phyloP scores from a whole-genome alignment of 1,140 invertebrate genomes.

The Saccostrea glomerata region DNA sequence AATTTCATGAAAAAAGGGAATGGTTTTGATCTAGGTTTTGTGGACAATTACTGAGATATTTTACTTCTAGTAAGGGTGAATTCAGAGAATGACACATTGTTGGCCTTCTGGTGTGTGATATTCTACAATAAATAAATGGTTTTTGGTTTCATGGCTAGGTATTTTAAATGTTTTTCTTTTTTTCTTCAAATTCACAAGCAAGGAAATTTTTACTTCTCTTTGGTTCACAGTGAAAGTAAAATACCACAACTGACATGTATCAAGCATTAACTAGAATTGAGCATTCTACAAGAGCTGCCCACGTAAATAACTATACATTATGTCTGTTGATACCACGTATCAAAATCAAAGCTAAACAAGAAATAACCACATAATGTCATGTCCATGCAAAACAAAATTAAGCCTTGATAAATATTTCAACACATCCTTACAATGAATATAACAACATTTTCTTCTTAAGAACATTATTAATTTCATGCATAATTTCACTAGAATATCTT shows the following conservation, averaged over 20 bases:
- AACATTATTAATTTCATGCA: neutral
- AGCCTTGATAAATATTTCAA: neutral
- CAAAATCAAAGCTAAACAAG: neutral
- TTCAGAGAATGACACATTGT: neutral
- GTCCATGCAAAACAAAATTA: neutral
- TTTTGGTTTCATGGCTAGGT: neutral
- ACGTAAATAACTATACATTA: neutral
- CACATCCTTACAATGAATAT: neutral
- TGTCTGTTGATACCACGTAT: neutral
- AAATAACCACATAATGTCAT: neutral
- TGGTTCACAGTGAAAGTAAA: neutral
- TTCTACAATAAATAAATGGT: neutral
- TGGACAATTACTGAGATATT: too few species aligned
- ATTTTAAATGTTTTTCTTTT: neutral
- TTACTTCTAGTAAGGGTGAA: too few species aligned
- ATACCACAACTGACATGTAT: neutral
- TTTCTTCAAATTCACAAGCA: neutral
- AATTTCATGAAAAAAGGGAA: too few species aligned
- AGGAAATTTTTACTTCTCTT: neutral
- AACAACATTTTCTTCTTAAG: neutral
- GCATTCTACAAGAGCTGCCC: conserved; percentile 13
- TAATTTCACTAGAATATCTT: neutral
- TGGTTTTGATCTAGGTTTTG: too few species aligned
- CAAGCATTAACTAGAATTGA: neutral
- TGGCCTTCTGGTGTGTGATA: neutral